phyloP scores from a whole-genome alignment of 1,140 invertebrate genomes.

The Drosophila pseudoananassae region DNA sequence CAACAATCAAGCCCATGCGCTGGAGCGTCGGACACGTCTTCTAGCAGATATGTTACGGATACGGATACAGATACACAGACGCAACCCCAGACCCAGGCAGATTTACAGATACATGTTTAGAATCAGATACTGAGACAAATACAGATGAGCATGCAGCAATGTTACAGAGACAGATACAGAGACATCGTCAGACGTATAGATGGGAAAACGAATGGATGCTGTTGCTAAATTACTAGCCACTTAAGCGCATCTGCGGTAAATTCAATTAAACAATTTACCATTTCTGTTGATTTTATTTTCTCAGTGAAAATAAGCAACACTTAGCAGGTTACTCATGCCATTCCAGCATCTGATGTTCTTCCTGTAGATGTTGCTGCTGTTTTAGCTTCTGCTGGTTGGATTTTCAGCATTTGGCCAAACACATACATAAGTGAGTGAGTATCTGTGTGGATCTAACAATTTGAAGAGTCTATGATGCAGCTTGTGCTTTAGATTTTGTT shows the following conservation, averaged over 20 bases:
- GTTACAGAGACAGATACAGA: slow-evolving; percentile 15
- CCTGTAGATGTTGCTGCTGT: slow-evolving; percentile 2
- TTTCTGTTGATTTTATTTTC: slow-evolving; percentile 76
- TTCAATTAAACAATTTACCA: slow-evolving; percentile 81
- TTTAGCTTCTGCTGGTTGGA: slow-evolving; percentile 8
- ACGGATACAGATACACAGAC: slow-evolving; percentile 18
- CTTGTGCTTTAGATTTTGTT: slow-evolving; percentile 26
- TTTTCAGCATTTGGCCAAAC: slow-evolving; percentile 56
- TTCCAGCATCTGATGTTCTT: slow-evolving; percentile 1
- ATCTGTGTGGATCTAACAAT: slow-evolving; percentile 26
- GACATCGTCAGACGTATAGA: slow-evolving; percentile 20
- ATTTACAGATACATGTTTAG: slow-evolving; percentile 8
- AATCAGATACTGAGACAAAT: slow-evolving; percentile 34
- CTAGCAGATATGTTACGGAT: slow-evolving; percentile 24
- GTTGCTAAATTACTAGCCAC: slow-evolving; percentile 78
- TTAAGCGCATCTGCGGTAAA: slow-evolving; percentile 81
- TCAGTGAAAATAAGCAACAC: slow-evolving; percentile 61
- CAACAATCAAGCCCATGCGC: slow-evolving; percentile 70
- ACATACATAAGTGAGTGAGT: slow-evolving; percentile 1
- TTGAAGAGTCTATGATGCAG: slow-evolving; percentile 20
- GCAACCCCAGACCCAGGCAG: not conserved
- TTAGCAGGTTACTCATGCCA: slow-evolving; percentile 39
- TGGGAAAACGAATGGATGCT: slow-evolving; percentile 53
- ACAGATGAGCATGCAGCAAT: slow-evolving; percentile 3
- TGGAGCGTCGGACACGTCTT: slow-evolving; percentile 55